Conservation (phyloP, 2,113 vertebrate species). For the Mormoops blainvillei region DNA sequence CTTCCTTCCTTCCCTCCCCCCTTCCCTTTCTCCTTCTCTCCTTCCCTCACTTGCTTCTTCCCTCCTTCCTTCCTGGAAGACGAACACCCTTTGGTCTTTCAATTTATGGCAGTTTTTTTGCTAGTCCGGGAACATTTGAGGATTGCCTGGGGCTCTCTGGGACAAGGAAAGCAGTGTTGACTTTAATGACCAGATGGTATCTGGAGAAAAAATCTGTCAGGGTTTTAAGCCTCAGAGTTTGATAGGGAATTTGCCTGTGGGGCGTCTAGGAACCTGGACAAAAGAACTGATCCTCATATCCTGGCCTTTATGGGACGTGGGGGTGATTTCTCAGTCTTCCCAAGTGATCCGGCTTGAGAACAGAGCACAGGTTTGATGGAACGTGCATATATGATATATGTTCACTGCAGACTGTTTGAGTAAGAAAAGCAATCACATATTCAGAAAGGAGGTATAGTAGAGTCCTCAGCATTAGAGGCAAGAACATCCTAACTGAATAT, state of each 20-base stretch:
- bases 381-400: neutral
- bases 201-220: neutral
- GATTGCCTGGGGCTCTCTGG: slow-evolving; percentile 1
- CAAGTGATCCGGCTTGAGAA: neutral
- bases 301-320: neutral
- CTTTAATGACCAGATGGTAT: slow-evolving; percentile 54
- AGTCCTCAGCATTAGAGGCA: neutral
- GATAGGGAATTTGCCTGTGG: slow-evolving; percentile 11
- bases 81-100: neutral
- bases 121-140: slow-evolving; percentile 25
- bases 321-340: neutral
- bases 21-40: rapidly evolving
- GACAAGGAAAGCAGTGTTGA: slow-evolving; percentile 5
- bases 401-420: neutral
- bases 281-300: neutral
- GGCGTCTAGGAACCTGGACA: neutral
- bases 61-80: neutral
- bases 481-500: neutral
- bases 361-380: neutral
- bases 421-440: neutral
- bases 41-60: no score
- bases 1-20: neutral
- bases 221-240: neutral
- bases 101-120: neutral
- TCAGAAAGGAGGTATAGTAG: neutral